Base-by-base conservation (phyloP, 2,888 invertebrate genomes). In the Drosophila trichaetosa region DNA sequence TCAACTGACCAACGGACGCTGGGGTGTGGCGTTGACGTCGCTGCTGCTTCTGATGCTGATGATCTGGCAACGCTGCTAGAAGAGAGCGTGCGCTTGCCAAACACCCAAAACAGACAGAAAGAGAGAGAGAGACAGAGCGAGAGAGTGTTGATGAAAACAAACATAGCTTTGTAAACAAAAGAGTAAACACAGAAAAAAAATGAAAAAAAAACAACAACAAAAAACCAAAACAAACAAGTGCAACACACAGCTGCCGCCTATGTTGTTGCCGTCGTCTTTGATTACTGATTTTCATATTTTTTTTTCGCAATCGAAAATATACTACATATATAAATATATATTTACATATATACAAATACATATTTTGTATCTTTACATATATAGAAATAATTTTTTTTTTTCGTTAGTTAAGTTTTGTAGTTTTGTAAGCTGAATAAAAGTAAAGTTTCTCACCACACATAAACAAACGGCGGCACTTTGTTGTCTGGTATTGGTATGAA, bases 161-260 rank as follows among this genome's bases (percentile, higher is more conserved):
- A 79, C 73, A 80, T 71, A 80, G 87, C 81, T 81, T 86, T 83
- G 80, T 73, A 76, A 79, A 83, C 79, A 78, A 86, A 46, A 59
- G 33, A 61, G 38, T 42, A 65, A 42, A 60, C 69, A 56, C 46
- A 63, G 38, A 51, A 63, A 52, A 53, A 52, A 53, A 54, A n/a
- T n/a, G n/a, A 48, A 0, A 10, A 0, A 8, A 11, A 10, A 33
- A 33, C 4, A 42, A 63, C 48, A 49, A 60, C 56, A 69, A 33
- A 49, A 11, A 40, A 2, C 11, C 24, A 38, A 16, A 24, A 16
- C 46, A 56, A 56, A 29, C 38, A 56, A 54, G 27, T 16, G 53
- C 34, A 34, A 18, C 53, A 59, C 48, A 53, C 61, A 40, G 46
- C 42, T 31, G 60, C 64, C 29, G 36, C 36, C 27, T 1, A 21